These are phyloP conservation scores for Hylaeus volcanicus DNA, from an alignment of 1,140 invertebrate genomes.

Conservation along the genomic window DNA sequence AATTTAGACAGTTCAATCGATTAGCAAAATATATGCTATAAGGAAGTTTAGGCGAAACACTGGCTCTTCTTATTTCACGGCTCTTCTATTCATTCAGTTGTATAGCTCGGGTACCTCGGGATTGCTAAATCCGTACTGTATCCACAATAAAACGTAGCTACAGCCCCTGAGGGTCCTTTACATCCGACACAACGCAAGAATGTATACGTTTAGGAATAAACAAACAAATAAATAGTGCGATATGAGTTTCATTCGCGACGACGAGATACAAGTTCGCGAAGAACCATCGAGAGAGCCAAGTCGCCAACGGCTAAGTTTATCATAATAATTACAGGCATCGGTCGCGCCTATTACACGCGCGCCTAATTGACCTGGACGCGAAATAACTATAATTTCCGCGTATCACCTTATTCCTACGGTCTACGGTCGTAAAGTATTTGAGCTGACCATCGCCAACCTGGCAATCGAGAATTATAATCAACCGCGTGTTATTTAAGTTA, in stretches of 20 bases:
- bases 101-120: too few species aligned
- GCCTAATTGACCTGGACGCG: slow-evolving; percentile 28
- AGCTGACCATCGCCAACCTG: not conserved
- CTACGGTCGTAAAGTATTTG: slow-evolving; percentile 44
- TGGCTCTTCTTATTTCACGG: too few species aligned
- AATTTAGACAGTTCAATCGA: too few species aligned
- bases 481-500: slow-evolving; percentile 47
- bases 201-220: too few species aligned
- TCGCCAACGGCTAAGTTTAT: slow-evolving; percentile 34
- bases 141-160: too few species aligned
- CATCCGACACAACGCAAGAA: too few species aligned
- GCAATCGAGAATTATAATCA: slow-evolving; percentile 42
- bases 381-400: slow-evolving; percentile 49
- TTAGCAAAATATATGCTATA: too few species aligned
- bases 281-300: not conserved
- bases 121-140: too few species aligned
- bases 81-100: too few species aligned
- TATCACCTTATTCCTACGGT: slow-evolving; percentile 47
- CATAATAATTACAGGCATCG: slow-evolving; percentile 43
- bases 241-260: not conserved
- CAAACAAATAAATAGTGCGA: not conserved
- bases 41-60: too few species aligned
- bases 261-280: not conserved
- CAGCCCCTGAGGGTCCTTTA: too few species aligned
- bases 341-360: slow-evolving; percentile 40